These are phyloP conservation scores for Ficedula albicollis DNA, from an alignment of 2,797 vertebrate genomes.

Conservation along the genomic window DNA sequence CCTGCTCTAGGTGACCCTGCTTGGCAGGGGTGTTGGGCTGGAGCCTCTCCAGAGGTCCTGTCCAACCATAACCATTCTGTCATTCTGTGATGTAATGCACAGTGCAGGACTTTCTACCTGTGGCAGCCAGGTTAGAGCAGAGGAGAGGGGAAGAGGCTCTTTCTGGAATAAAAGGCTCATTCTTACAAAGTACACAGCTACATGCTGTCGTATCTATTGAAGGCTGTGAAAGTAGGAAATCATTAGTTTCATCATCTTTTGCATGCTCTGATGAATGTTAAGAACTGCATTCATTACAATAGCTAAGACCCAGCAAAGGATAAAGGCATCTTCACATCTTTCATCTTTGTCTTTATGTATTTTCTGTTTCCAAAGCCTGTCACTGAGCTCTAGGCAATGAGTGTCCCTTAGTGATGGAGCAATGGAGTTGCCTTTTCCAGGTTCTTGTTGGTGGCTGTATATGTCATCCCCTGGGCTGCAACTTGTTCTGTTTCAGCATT, in stretches of 20 bases:
- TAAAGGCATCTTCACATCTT: background rate
- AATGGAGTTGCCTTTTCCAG: background rate
- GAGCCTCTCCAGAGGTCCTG: rapidly evolving
- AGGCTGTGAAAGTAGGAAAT: background rate
- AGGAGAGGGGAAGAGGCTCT: background rate
- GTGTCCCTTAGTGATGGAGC: background rate
- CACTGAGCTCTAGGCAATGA: background rate
- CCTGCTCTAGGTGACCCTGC: background rate
- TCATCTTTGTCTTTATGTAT: background rate
- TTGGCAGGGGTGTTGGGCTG: background rate
- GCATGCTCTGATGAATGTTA: background rate
- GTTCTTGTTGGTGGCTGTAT: background rate
- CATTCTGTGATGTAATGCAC: background rate
- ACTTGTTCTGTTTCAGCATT: background rate
- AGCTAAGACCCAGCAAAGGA: background rate
- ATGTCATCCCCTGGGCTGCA: background rate
- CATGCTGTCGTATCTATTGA: background rate
- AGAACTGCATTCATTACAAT: background rate
- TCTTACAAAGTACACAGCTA: background rate
- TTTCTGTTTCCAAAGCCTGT: background rate
- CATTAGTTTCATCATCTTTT: background rate
- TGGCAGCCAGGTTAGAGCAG: background rate
- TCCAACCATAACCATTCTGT: background rate
- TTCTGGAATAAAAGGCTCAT: background rate
- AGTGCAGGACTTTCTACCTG: background rate